Evolutionary conservation across 2,797 vertebrate genomes (phyloP), one percentile per base, ranked within the genome.

Genomic region (Alcedo atthis): DNA sequence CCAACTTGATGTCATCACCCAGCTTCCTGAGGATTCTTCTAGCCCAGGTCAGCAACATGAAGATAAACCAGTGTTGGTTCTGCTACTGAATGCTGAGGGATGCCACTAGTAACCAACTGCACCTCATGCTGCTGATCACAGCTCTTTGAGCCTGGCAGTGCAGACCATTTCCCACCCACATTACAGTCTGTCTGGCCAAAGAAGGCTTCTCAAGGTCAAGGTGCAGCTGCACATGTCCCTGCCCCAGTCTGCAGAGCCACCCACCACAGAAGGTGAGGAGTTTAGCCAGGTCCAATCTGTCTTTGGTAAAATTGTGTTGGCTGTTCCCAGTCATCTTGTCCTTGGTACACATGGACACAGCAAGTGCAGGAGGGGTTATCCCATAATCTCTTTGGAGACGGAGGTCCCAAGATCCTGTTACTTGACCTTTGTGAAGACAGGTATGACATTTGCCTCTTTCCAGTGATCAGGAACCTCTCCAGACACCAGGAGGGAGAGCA

Each of bases 171-270:
- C 35, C 42, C 26, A 54, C 30, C 51, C 19, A 18, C 1, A 0
- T 32, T 21, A 37, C 6, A n/a, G 33, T 26, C 67, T 1, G 2
- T 37, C 24, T 48, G 25, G 37, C 61, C 61, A 55, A 78, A 15
- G 20, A 37, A 45, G 35, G 19, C 33, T 68, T 73, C 51, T 22
- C 6, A 7, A 33, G 40, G 62, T 26, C 33, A 45, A 16, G 57
- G 35, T 61, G 35, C 21, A n/a, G 11, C 8, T 55, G 74, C 8
- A 8, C 2, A 0, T n/a, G 30, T 48, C 57, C 20, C 45, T 69
- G 0, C 51, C 6, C 18, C 11, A 12, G 19, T 11, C 17, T 2
- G 0, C 25, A 40, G 57, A 82, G 26, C 53, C n/a, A 15, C 35
- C 24, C 4, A 0, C 18, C 16, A 0, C 51, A 59, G 81, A 46